Percentiles rank a stretch among this genome's conserved stretches.
Conservation (phyloP, 2,797 vertebrate species). For the Margarornis squamiger region DNA sequence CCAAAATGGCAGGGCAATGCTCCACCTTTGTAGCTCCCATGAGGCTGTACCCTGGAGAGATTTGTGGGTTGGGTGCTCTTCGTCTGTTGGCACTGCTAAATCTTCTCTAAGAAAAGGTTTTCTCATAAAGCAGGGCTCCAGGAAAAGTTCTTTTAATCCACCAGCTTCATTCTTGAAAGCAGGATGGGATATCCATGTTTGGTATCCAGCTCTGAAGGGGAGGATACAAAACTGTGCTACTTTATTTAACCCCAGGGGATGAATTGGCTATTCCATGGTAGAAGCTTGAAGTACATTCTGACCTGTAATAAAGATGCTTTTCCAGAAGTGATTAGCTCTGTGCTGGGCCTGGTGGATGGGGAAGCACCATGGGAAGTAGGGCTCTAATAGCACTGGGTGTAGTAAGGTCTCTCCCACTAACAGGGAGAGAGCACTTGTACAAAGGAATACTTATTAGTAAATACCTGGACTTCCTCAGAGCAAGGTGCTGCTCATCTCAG, state of each 20-base stretch:
- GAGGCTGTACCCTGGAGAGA: rapidly evolving
- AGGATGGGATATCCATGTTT: background rate
- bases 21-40: background rate
- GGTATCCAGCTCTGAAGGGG: background rate
- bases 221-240: background rate
- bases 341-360: background rate
- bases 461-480: background rate
- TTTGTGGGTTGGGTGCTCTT: background rate
- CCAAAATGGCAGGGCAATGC: background rate
- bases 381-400: background rate
- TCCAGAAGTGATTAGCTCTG: background rate
- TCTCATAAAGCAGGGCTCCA: background rate
- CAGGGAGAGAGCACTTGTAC: background rate
- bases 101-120: background rate
- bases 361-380: background rate
- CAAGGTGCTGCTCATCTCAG: background rate
- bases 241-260: background rate
- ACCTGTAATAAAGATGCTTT: background rate
- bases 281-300: background rate
- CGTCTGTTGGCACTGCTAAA: background rate
- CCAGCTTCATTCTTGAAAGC: background rate
- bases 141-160: background rate
- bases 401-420: background rate
- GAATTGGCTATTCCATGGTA: background rate
- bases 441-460: background rate